Percentiles rank a stretch among this genome's conserved stretches.
Conservation (phyloP, 2,113 vertebrate species). For the Cephalopholis sonnerati region DNA sequence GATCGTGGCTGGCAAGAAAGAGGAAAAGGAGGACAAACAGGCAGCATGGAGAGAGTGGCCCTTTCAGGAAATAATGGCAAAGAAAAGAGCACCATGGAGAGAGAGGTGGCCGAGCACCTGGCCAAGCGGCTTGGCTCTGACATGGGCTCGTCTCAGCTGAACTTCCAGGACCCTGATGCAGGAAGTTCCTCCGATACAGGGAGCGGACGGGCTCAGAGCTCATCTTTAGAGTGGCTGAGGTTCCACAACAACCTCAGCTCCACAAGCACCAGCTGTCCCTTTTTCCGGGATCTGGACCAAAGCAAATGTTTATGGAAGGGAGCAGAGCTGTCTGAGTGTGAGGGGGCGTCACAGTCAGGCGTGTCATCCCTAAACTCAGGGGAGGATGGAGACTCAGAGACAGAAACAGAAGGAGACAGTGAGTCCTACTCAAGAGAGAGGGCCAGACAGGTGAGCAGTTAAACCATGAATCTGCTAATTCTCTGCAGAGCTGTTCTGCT, state of each 20-base stretch:
- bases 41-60: neutral
- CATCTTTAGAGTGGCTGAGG: constrained; percentile 84
- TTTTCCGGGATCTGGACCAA: constrained; percentile 85
- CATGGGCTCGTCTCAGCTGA: constrained; percentile 58
- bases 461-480: neutral
- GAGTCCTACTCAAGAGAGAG: constrained; percentile 90
- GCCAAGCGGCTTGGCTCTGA: constrained; percentile 86
- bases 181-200: constrained; percentile 29
- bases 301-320: constrained; percentile 63
- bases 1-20: constrained; percentile 1
- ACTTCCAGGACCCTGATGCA: constrained; percentile 3
- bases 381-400: constrained; percentile 90
- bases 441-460: constrained; percentile 90
- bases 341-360: constrained; percentile 82
- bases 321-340: constrained; percentile 80
- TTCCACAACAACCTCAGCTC: constrained; percentile 73
- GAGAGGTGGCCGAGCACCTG: constrained; percentile 88
- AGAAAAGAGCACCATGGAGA: constrained; percentile 86
- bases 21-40: constrained; percentile 2
- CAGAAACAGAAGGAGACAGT: constrained; percentile 94
- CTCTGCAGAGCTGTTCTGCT: neutral
- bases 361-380: constrained; percentile 90
- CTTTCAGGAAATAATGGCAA: constrained; percentile 22
- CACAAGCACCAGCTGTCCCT: constrained; percentile 85
- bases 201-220: constrained; percentile 78